phyloP scores from a whole-genome alignment of 2,797 vertebrate genomes.

The Gymnocypris eckloni region DNA sequence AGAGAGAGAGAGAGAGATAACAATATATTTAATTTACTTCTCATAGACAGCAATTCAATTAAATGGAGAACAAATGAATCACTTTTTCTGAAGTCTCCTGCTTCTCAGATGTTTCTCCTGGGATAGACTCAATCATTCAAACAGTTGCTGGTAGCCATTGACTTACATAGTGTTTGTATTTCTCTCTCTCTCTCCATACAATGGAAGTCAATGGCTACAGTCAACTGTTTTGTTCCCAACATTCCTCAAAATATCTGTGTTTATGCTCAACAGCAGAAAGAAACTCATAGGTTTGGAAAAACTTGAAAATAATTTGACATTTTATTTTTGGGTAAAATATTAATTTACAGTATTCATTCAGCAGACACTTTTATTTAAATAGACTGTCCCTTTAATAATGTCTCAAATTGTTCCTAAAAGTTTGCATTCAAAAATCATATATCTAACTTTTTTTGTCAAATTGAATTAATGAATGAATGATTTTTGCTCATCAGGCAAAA shows the following conservation, averaged over 20 bases:
- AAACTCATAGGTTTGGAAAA: not conserved
- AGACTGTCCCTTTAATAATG: too few species aligned
- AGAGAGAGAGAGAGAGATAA: not conserved
- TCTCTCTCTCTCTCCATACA: not conserved
- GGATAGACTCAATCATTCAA: not conserved
- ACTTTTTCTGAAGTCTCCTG: not conserved
- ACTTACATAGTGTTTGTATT: not conserved
- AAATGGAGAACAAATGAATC: not conserved
- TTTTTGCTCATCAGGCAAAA: slow-evolving; percentile 9
- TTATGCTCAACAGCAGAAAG: not conserved
- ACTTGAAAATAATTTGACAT: too few species aligned
- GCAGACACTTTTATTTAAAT: too few species aligned
- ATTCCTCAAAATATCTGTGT: not conserved
- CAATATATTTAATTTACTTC: too few species aligned
- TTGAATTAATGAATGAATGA: not conserved
- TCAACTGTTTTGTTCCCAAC: not conserved
- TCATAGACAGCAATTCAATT: not conserved
- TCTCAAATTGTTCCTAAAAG: too few species aligned
- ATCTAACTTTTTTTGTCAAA: too few species aligned
- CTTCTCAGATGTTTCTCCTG: not conserved
- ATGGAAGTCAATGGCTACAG: not conserved
- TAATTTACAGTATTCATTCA: not conserved
- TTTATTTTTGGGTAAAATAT: too few species aligned
- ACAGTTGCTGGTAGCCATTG: not conserved
- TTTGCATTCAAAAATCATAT: too few species aligned